phyloP scores from a whole-genome alignment of 1,140 invertebrate genomes.

The Psix sp. region DNA sequence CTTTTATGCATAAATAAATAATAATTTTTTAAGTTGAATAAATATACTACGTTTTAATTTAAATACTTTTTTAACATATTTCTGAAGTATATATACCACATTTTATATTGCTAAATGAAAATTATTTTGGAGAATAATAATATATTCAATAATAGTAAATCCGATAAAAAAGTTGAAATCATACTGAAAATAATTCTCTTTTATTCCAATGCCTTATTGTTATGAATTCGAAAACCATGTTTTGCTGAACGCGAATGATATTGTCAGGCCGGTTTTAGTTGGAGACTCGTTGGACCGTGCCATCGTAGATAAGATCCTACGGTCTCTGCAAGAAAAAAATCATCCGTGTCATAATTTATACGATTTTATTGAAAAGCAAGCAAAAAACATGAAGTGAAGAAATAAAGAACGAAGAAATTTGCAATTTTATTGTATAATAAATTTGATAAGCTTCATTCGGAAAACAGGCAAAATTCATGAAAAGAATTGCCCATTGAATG shows the following conservation, averaged over 20 bases:
- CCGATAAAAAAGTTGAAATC: too few relatives aligned
- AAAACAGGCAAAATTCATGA: too few relatives aligned
- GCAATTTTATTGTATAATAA: conserved; percentile 35
- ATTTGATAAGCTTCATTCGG: conserved; percentile 19
- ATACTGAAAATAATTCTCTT: conserved; percentile 4
- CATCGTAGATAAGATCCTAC: conserved; percentile 44
- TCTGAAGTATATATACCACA: too few relatives aligned
- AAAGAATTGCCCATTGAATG: too few relatives aligned
- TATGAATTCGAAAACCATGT: conserved; percentile 30
- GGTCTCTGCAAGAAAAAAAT: conserved; percentile 26
- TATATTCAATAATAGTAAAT: too few relatives aligned
- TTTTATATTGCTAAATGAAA: too few relatives aligned
- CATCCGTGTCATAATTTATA: conserved; percentile 50
- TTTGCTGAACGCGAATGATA: conserved; percentile 26
- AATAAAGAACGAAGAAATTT: conserved; percentile 36
- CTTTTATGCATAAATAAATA: too few relatives aligned
- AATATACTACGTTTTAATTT: too few relatives aligned
- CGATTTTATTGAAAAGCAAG: conserved; percentile 45
- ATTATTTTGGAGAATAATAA: too few relatives aligned
- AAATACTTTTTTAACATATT: too few relatives aligned
- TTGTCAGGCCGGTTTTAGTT: conserved; percentile 23
- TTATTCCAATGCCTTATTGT: conserved; percentile 16
- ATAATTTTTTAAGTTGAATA: too few relatives aligned
- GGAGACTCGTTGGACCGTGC: conserved; percentile 33
- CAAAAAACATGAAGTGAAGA: conserved; percentile 32